Evolutionary conservation across 2,113 vertebrate species (phyloP).

Genomic region (Rattus norvegicus): GRCr8 NC_086033.1:82149501-82150000

Average conservation of each 20-base stretch:
- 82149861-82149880: constrained; percentile 80
- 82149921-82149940: not conserved
- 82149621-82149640: constrained; percentile 65
- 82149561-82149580: constrained; percentile 64
- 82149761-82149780: constrained; percentile 68
- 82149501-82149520: constrained; percentile 80
- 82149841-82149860: constrained; percentile 72
- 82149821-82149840: constrained; percentile 66
- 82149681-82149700: constrained; percentile 63
- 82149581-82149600: constrained; percentile 70
- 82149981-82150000: not conserved
- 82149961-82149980: not conserved
- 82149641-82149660: constrained; percentile 56
- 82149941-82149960: not conserved
- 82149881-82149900: constrained; percentile 78
- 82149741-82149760: constrained; percentile 71
- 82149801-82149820: constrained; percentile 71
- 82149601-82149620: constrained; percentile 75
- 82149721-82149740: constrained; percentile 69
- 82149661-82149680: constrained; percentile 40
- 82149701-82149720: constrained; percentile 66
- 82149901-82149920: too few species aligned
- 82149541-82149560: constrained; percentile 68
- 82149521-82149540: constrained; percentile 76
- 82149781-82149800: constrained; percentile 69